phyloP scores from a whole-genome alignment of 2,113 vertebrate genomes.

The Ciconia stormi region DNA sequence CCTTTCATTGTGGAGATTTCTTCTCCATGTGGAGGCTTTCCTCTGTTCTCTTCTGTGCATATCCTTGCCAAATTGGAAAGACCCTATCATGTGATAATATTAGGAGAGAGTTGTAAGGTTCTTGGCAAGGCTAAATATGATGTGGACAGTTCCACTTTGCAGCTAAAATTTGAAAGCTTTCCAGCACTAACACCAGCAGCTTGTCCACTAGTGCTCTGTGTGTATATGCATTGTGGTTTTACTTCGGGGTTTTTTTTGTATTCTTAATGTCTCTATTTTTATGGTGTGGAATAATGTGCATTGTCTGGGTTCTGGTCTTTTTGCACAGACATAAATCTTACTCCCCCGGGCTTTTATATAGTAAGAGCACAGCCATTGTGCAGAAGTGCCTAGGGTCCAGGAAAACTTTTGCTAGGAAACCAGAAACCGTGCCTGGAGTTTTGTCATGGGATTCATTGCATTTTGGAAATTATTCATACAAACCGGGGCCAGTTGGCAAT shows the following conservation, averaged over 20 bases:
- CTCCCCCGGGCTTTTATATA: neutral
- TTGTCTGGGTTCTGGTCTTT: slow-evolving; percentile 25
- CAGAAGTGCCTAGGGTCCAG: neutral
- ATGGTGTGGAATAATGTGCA: neutral
- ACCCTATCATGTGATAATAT: neutral
- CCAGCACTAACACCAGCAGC: slow-evolving; percentile 2
- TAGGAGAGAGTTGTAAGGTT: neutral
- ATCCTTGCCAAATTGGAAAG: slow-evolving; percentile 43
- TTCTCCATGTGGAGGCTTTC: neutral
- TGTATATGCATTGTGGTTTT: neutral
- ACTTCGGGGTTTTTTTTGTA: neutral
- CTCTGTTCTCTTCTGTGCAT: neutral
- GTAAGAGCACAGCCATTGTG: neutral
- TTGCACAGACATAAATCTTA: neutral
- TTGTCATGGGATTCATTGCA: neutral
- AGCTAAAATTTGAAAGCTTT: neutral
- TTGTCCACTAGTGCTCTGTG: neutral
- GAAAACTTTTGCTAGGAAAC: slow-evolving; percentile 33
- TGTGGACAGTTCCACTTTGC: neutral
- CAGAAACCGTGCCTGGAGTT: neutral
- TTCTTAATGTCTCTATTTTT: neutral
- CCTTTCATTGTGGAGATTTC: slow-evolving; percentile 30
- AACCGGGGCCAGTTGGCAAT: neutral
- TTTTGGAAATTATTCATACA: neutral
- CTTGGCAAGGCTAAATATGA: slow-evolving; percentile 9